Percentiles rank a stretch among this genome's conserved stretches.
phyloP scores from a whole-genome alignment of 1,140 invertebrate genomes.

The Anoplophora glabripennis region DNA sequence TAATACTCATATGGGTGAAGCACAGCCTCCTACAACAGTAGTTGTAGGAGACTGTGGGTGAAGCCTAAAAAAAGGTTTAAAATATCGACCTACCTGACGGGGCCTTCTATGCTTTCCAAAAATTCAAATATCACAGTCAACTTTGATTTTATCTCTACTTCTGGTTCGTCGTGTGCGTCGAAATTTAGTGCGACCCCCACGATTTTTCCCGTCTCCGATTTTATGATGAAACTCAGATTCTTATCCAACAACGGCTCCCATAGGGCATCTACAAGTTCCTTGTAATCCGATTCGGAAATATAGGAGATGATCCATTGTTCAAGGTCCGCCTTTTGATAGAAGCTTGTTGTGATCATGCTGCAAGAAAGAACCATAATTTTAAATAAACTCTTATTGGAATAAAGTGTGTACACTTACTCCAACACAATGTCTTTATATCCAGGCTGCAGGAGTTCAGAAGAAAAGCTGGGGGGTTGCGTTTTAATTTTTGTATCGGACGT shows the following conservation, averaged over 20 bases:
- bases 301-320: conserved; percentile 70
- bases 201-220: conserved; percentile 49
- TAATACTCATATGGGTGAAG: too few species aligned
- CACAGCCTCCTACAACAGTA: too few species aligned
- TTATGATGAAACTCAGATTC: conserved; percentile 69
- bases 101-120: conserved; percentile 70
- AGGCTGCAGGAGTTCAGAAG: conserved; percentile 57
- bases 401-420: conserved; percentile 48
- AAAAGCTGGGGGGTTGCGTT: conserved; percentile 49
- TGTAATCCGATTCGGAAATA: conserved; percentile 64
- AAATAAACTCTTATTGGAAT: neutral
- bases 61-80: neutral
- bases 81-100: conserved; percentile 57
- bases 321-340: conserved; percentile 79
- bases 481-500: conserved; percentile 45
- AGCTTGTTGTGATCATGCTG: conserved; percentile 79
- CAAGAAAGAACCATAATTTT: conserved; percentile 29
- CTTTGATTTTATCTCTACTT: conserved; percentile 63
- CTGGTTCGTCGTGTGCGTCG: conserved; percentile 74
- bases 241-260: conserved; percentile 67
- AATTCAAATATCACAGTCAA: conserved; percentile 74
- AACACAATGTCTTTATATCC: conserved; percentile 62
- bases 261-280: conserved; percentile 60
- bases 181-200: conserved; percentile 74
- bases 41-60: neutral